Conservation (phyloP, 2,797 vertebrate genomes). For the Carapus acus region DNA sequence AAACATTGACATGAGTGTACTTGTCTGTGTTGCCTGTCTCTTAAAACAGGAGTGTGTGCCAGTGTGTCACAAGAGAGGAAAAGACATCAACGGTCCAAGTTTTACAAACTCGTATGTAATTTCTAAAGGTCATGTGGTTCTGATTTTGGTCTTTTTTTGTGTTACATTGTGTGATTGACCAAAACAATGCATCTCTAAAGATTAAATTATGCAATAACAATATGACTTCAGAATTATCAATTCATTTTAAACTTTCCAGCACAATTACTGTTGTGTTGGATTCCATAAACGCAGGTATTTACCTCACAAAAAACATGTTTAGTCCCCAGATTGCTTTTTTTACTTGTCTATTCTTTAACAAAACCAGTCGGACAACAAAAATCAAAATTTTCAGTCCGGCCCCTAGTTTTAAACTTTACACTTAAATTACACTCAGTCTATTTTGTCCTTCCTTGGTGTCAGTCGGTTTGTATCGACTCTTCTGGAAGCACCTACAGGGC, state of each 20-base stretch:
- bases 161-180: no score
- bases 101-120: conserved; percentile 2
- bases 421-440: conserved; percentile 1
- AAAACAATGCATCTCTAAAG: no score
- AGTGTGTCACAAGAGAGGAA: neutral
- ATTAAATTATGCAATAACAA: no score
- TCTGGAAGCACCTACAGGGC: conserved; percentile 48
- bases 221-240: no score
- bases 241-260: no score
- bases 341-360: conserved; percentile 6
- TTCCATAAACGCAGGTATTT: no score
- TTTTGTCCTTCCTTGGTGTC: conserved; percentile 27
- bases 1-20: neutral
- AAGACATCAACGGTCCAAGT: neutral
- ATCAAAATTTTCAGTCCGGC: neutral
- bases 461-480: conserved; percentile 19
- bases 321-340: no score
- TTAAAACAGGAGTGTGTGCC: conserved; percentile 12
- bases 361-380: neutral
- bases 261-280: no score
- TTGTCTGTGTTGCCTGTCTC: conserved; percentile 5
- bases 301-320: neutral
- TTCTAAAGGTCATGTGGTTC: neutral
- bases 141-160: no score
- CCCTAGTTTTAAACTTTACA: neutral